phyloP scores from a whole-genome alignment of 2,888 invertebrate genomes.

The Timema cristinae region DNA sequence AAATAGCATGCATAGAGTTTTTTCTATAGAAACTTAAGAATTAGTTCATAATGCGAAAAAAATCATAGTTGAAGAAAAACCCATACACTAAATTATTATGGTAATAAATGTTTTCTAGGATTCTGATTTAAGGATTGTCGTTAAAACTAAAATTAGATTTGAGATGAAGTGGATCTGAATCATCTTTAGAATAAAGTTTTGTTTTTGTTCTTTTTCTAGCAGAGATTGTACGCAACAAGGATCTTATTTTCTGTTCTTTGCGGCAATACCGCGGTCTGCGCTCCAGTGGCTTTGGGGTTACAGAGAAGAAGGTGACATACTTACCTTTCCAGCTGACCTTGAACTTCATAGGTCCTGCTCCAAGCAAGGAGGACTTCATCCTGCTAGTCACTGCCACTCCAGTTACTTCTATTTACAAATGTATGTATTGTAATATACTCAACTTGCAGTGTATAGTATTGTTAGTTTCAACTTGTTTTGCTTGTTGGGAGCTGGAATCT shows the following conservation, averaged over 20 bases:
- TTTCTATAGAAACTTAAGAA: no score
- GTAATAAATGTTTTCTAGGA: no score
- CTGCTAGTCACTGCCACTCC: slow-evolving; percentile 70
- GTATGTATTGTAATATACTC: slow-evolving; percentile 47
- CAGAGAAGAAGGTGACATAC: slow-evolving; percentile 57
- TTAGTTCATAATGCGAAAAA: no score
- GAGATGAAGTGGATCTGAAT: neutral
- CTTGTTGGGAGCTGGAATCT: no score
- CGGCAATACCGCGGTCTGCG: slow-evolving; percentile 61
- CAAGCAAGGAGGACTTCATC: slow-evolving; percentile 38
- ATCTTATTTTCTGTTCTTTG: slow-evolving; percentile 57
- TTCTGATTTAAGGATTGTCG: no score
- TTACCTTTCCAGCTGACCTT: slow-evolving; percentile 70
- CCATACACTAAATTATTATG: no score
- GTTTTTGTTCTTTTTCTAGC: slow-evolving; percentile 4
- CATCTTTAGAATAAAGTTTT: neutral
- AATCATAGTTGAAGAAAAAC: no score
- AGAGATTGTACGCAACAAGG: slow-evolving; percentile 13
- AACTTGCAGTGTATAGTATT: no score
- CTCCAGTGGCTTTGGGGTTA: slow-evolving; percentile 55
- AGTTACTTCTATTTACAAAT: slow-evolving; percentile 70
- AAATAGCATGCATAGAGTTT: no score
- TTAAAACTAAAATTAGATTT: neutral
- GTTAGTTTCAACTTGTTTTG: no score
- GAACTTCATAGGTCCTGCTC: slow-evolving; percentile 53